A percentile compares a stretch with the other conserved stretches of the same genome.
These are phyloP conservation scores for Cristatella mucedo DNA, from an alignment of 2,888 invertebrate genomes.

Conservation along the genomic window DNA sequence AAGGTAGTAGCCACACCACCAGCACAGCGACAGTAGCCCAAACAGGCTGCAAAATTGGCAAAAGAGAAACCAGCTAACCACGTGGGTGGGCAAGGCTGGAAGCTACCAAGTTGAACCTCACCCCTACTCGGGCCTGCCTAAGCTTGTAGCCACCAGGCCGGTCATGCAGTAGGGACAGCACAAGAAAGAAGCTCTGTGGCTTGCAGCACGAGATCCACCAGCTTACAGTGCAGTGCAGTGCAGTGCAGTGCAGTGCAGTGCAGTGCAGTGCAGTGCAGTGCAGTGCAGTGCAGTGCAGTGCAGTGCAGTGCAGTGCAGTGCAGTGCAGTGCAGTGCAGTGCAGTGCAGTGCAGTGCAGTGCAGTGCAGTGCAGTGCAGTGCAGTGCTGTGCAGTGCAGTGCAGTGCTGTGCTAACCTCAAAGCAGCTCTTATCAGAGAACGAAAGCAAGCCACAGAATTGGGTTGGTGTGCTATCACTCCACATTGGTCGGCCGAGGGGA, in stretches of 20 bases:
- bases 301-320: conserved; percentile 12
- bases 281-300: conserved; percentile 11
- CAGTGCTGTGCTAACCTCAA: conserved; percentile 9
- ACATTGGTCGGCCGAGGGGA: no score
- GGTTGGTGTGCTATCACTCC: no score
- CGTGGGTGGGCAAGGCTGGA: no score
- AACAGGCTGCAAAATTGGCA: no score
- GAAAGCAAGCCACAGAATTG: no score
- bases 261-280: conserved; percentile 11
- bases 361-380: conserved; percentile 8
- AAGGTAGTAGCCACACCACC: no score
- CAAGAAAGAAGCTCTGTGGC: background rate
- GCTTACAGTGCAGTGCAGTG: conserved; percentile 10
- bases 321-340: conserved; percentile 12
- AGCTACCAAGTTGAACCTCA: no score
- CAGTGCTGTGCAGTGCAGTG: conserved; percentile 7
- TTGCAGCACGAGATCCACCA: background rate
- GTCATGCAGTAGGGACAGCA: background rate
- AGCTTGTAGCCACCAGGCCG: no score
- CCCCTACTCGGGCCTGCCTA: no score
- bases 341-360: conserved; percentile 11
- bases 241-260: conserved; percentile 12
- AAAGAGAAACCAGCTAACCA: no score
- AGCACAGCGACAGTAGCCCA: no score
- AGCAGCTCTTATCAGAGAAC: no score